Evolutionary conservation across 2,888 invertebrate genomes (phyloP).

Genomic region (Lingula anatina): DNA sequence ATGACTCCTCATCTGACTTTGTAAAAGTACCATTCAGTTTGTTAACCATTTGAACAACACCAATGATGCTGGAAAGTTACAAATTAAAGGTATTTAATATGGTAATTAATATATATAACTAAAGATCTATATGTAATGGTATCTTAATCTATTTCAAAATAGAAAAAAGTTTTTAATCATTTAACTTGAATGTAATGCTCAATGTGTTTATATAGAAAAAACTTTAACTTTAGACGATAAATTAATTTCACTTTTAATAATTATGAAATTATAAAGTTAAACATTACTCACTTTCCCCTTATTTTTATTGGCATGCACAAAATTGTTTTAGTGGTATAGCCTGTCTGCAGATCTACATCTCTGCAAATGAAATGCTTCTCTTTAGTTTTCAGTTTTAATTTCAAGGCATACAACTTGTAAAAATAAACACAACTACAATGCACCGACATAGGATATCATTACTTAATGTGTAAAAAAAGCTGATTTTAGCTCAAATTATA

Average conservation of each 20-base stretch:
- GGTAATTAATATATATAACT: background rate
- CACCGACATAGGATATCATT: too few relatives aligned
- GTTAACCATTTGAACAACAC: constrained; percentile 85
- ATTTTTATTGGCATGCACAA: constrained; percentile 85
- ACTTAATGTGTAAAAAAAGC: too few relatives aligned
- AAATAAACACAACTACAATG: too few relatives aligned
- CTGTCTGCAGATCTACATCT: constrained; percentile 56
- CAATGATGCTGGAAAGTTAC: constrained; percentile 61
- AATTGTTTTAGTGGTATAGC: constrained; percentile 65
- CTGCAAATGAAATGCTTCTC: too few relatives aligned
- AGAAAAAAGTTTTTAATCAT: background rate
- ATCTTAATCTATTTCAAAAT: background rate
- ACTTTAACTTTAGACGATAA: too few relatives aligned
- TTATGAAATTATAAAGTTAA: too few relatives aligned
- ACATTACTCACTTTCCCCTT: constrained; percentile 58
- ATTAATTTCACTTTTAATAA: too few relatives aligned
- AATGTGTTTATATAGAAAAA: too few relatives aligned
- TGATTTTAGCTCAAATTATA: too few relatives aligned
- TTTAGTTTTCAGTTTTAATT: too few relatives aligned
- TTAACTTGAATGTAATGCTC: too few relatives aligned
- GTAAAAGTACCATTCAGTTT: constrained; percentile 57
- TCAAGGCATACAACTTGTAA: too few relatives aligned
- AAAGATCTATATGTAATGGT: background rate
- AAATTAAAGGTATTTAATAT: background rate
- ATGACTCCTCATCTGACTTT: constrained; percentile 72